Base-by-base conservation (phyloP, 64 coral and sea anemone genomes). In the Acropora yongei region DNA sequence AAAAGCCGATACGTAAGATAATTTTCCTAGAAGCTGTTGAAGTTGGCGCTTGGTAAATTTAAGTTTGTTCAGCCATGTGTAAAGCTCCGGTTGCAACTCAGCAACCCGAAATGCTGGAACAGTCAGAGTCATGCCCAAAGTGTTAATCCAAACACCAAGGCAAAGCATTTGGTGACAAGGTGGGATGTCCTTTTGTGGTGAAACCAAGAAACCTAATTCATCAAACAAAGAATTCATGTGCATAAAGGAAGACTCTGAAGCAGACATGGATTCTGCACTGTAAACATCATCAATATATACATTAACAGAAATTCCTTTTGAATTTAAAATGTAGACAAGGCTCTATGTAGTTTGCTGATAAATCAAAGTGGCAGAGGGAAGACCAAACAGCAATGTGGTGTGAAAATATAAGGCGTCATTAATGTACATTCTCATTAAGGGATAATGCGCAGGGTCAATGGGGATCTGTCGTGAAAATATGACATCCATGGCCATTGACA, bases 391-490 rank as follows among this genome's bases (percentile, higher is more conserved):
- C 57, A 93, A 68, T 6, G 75, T 14, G 48, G 53, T 82, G 50
- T 93, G 71, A 88, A 93, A 93, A 19, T 77, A 86, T 5, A 92
- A 78, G 2, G 85, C 13, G 74, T 48, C 74, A 51, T 92, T 63
- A 68, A 92, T 75, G 47, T 42, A 68, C 20, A 85, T 60, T 0
- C 80, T 81, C 4, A 85, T 63, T 18, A 75, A 50, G 19, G 60
- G 72, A 47, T 79, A 90, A 79, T 93, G 85, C 12, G 6, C 41
- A 14, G 92, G 92, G 80, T 93, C 92, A 12, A 93, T 77, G 80
- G 86, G 86, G 41, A 93, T 93, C 46, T 93, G 92, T 39, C 92
- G 92, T 90, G 86, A 94, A 94, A 8, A 94, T 79, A 68, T 89
- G 87, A 89, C 87, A 94, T 17, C 87, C 87, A 43, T 44, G 67